phyloP scores from a whole-genome alignment of 2,888 invertebrate genomes.

The Diploptera punctata region DNA sequence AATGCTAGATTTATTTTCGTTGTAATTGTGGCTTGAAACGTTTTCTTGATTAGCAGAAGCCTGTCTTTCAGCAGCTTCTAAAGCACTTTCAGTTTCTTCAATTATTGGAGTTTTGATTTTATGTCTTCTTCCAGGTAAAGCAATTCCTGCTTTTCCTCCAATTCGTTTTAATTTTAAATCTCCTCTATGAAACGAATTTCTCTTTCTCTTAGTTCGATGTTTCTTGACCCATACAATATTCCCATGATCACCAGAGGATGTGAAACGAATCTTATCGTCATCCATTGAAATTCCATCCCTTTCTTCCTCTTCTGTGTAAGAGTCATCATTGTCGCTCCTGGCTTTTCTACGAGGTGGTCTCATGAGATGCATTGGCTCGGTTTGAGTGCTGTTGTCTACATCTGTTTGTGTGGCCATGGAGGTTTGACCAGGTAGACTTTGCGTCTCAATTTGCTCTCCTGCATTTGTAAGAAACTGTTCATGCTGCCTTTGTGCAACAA shows the following conservation, averaged over 20 bases:
- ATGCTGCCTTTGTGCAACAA: slow-evolving; percentile 6
- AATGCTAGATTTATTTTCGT: slow-evolving; percentile 42
- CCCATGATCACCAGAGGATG: background rate
- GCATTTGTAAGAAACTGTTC: background rate
- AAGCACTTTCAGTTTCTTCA: slow-evolving; percentile 49
- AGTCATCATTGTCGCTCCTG: slow-evolving; percentile 39
- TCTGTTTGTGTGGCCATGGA: slow-evolving; percentile 78
- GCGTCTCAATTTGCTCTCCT: slow-evolving; percentile 66
- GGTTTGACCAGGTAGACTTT: slow-evolving; percentile 76
- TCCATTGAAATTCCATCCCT: background rate
- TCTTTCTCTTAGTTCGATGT: slow-evolving; percentile 15
- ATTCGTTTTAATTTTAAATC: background rate
- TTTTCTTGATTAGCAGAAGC: slow-evolving; percentile 21
- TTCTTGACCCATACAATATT: slow-evolving; percentile 15
- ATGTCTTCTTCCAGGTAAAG: slow-evolving; percentile 34
- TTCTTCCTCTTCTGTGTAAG: slow-evolving; percentile 37
- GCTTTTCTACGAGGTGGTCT: slow-evolving; percentile 35
- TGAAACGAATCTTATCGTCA: background rate
- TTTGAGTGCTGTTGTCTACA: slow-evolving; percentile 82
- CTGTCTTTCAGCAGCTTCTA: slow-evolving; percentile 41
- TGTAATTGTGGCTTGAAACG: slow-evolving; percentile 22
- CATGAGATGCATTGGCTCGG: slow-evolving; percentile 59
- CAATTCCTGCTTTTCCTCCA: background rate
- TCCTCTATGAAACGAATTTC: background rate
- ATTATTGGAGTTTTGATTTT: slow-evolving; percentile 50